Percentiles rank a stretch among this genome's conserved stretches.
Evolutionary conservation across 1,140 invertebrate species (phyloP).

Genomic region (Drosophila yakuba): DNA sequence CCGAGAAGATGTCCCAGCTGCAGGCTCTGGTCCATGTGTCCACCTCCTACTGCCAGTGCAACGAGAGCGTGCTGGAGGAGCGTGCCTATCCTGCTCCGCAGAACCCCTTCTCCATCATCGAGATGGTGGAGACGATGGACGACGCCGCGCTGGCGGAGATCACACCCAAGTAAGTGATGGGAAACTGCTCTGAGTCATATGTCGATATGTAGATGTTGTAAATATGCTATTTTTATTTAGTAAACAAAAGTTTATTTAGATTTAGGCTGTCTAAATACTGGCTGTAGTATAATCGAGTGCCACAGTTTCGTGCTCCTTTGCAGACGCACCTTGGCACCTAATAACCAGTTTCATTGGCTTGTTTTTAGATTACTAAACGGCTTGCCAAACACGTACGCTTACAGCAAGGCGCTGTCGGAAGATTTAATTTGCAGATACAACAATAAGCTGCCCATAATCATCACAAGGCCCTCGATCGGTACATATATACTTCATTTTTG

Average conservation of each 20-base stretch:
- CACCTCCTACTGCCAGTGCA: conserved; percentile 93
- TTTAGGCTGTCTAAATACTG: too few species aligned
- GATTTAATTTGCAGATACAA: conserved; percentile 88
- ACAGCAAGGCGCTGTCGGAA: conserved; percentile 91
- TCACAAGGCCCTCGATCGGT: conserved; percentile 92
- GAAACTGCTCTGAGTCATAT: too few species aligned
- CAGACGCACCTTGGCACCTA: conserved; percentile 3
- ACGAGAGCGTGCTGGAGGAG: conserved; percentile 89
- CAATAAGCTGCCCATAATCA: conserved; percentile 88
- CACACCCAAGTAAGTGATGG: conserved; percentile 88
- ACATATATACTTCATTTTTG: conserved; percentile 51
- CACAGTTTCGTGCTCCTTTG: background rate
- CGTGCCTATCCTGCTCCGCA: conserved; percentile 88
- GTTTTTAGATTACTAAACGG: conserved; percentile 88
- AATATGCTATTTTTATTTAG: too few species aligned
- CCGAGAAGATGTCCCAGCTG: conserved; percentile 89
- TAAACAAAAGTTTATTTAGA: background rate
- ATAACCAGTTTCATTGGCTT: conserved; percentile 21
- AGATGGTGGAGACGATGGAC: conserved; percentile 92
- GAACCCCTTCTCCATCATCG: conserved; percentile 90
- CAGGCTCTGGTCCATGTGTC: conserved; percentile 92
- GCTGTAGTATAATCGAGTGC: background rate
- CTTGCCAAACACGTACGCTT: conserved; percentile 92
- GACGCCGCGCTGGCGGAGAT: conserved; percentile 89
- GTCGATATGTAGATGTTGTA: too few species aligned